Evolutionary conservation across 37 sponge, comb jelly and placozoan genomes (phyloP), one percentile per base, ranked within the genome.

Genomic region (Theonella swinhoei): DNA sequence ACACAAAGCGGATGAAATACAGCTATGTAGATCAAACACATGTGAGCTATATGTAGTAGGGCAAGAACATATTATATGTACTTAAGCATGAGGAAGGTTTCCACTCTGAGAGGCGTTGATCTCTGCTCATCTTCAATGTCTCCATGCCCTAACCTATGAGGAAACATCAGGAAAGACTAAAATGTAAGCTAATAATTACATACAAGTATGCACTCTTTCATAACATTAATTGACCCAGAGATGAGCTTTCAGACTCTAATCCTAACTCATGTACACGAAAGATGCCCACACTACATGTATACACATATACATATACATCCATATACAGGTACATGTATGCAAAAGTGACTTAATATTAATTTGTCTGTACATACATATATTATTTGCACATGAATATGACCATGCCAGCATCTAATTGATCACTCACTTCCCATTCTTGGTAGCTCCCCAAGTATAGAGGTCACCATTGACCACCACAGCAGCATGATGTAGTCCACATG

Each of bases 381-480:
- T 58, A 20, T 11, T 11, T 19, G 17, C 19, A 58, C 60, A 58
- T 58, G 58, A 36, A 35, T 4, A 74, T 64, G 23, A 31, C 14
- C 31, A 4, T 58, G 19, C 11, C 14, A n/a, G n/a, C n/a, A n/a
- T n/a, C n/a, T n/a, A n/a, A n/a, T n/a, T n/a, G n/a, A n/a, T n/a
- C 32, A 61, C 94, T 86, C 58, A 95, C 95, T 91, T 91, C 73
- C 95, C 95, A 40, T 89, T 76, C 58, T 82, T 87, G 25, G 86
- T 83, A 9, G 68, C 31, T 26, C 95, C 95, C 95, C 95, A 95
- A 1, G 95, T 95, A 89, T 81, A 86, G 37, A 95, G 84, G 68
- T 81, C 47, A 26, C 84, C 84, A 76, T 74, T 41, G 60, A 40
- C 36, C 3, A 95, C 89, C 43, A 87, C 54, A 35, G 89, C 92